Conservation (phyloP, 2,113 vertebrate genomes). For the Psittacara wagleri region DNA sequence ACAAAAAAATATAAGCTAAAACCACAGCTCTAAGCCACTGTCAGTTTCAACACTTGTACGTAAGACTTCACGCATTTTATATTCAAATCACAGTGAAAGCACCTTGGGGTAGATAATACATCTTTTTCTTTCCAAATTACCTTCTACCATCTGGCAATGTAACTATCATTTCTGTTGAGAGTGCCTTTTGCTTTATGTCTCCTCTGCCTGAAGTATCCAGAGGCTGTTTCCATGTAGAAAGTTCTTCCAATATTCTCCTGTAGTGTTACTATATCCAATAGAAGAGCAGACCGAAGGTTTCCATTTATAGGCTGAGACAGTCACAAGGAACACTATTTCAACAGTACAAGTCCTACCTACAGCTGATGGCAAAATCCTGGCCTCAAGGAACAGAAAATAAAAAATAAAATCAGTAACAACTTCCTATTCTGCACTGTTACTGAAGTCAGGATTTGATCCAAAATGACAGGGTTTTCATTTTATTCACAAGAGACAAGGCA, state of each 20-base stretch:
- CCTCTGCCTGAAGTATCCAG: conserved; percentile 17
- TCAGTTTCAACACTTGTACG: not conserved
- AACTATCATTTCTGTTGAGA: not conserved
- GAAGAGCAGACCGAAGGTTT: conserved; percentile 16
- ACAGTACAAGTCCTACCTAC: not conserved
- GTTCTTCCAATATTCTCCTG: conserved; percentile 10
- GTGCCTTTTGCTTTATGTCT: not conserved
- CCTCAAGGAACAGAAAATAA: not conserved
- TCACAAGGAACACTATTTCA: not conserved
- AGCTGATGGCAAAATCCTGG: not conserved
- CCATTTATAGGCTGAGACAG: not conserved
- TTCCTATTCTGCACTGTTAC: not conserved
- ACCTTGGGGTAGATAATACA: not conserved
- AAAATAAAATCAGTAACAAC: not conserved
- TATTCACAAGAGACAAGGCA: not conserved
- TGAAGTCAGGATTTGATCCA: not conserved
- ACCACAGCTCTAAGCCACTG: not conserved
- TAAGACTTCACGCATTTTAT: not conserved
- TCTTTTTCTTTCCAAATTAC: not conserved
- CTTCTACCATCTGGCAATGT: conserved; percentile 2
- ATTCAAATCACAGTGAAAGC: conserved; percentile 6
- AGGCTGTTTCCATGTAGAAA: not conserved
- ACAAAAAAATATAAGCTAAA: not conserved
- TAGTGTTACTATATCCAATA: not conserved
- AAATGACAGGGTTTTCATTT: not conserved